Percentiles rank a stretch among this genome's conserved stretches.
Conservation (phyloP, 2,888 invertebrate species). For the Bhutanitis thaidina region DNA sequence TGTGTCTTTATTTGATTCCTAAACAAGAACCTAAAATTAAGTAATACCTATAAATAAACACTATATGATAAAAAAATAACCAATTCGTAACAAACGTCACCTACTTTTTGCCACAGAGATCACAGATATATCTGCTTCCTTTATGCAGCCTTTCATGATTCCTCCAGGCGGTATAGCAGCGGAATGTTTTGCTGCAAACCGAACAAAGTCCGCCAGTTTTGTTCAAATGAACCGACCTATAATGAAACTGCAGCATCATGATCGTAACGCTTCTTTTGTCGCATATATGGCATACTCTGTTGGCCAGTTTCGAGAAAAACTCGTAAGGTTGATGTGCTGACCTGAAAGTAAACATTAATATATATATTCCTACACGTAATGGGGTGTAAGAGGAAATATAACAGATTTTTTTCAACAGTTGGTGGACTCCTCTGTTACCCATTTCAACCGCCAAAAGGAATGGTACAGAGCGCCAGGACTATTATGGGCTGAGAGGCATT, state of each 20-base stretch:
- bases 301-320: slow-evolving; percentile 11
- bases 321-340: slow-evolving; percentile 26
- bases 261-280: slow-evolving; percentile 21
- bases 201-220: slow-evolving; percentile 45
- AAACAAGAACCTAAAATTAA: slow-evolving; percentile 35
- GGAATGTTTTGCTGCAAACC: slow-evolving; percentile 37
- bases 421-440: too few relatives aligned
- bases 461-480: too few relatives aligned
- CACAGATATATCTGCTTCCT: slow-evolving; percentile 36
- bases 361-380: too few relatives aligned
- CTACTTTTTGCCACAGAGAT: slow-evolving; percentile 46
- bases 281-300: slow-evolving; percentile 41
- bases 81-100: slow-evolving; percentile 24
- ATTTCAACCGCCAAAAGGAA: too few relatives aligned
- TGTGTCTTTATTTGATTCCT: slow-evolving; percentile 37
- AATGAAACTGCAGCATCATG: slow-evolving; percentile 47
- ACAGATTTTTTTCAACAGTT: too few relatives aligned
- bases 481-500: too few relatives aligned
- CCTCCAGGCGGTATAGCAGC: slow-evolving; percentile 33
- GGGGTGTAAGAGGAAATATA: too few relatives aligned
- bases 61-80: not conserved
- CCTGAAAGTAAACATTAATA: not conserved
- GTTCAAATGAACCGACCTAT: slow-evolving; percentile 45
- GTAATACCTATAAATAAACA: not conserved
- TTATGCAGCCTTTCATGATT: slow-evolving; percentile 40